Evolutionary conservation across 2,888 invertebrate genomes (phyloP).

Genomic region (Philonicus albiceps): DNA sequence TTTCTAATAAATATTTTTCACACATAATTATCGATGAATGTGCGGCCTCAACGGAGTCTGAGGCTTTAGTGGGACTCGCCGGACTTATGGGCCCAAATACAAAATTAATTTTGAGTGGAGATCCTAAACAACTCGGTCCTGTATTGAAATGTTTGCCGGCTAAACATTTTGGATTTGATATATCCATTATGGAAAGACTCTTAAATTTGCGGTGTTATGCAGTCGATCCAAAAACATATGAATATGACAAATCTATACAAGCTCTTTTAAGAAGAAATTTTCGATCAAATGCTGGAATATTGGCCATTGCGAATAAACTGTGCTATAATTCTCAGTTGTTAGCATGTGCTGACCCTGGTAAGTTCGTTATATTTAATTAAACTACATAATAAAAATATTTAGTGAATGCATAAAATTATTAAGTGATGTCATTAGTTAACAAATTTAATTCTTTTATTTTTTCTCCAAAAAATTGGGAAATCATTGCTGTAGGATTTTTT

Average conservation of each 20-base stretch:
- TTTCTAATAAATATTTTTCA: conserved; percentile 62
- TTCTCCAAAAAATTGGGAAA: no score
- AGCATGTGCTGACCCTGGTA: conserved; percentile 57
- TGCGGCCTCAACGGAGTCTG: conserved; percentile 76
- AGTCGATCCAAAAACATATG: conserved; percentile 49
- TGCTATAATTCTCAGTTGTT: conserved; percentile 75
- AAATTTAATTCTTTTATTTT: no score
- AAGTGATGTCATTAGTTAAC: no score
- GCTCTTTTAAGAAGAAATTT: conserved; percentile 80
- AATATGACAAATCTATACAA: conserved; percentile 69
- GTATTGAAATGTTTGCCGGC: conserved; percentile 63
- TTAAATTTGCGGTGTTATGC: conserved; percentile 65
- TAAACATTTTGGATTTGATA: conserved; percentile 54
- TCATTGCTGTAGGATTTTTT: no score
- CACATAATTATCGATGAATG: conserved; percentile 81
- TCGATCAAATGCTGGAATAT: conserved; percentile 73
- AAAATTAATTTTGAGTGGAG: conserved; percentile 75
- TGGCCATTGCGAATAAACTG: conserved; percentile 72
- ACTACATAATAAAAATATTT: neutral
- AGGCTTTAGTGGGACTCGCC: conserved; percentile 69
- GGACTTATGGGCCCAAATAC: conserved; percentile 57
- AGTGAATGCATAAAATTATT: no score
- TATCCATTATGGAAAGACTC: conserved; percentile 75
- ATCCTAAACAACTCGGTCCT: conserved; percentile 78
- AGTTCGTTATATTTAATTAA: no score